phyloP scores from a whole-genome alignment of 2,113 vertebrate species.

The Centrocercus urophasianus region DNA sequence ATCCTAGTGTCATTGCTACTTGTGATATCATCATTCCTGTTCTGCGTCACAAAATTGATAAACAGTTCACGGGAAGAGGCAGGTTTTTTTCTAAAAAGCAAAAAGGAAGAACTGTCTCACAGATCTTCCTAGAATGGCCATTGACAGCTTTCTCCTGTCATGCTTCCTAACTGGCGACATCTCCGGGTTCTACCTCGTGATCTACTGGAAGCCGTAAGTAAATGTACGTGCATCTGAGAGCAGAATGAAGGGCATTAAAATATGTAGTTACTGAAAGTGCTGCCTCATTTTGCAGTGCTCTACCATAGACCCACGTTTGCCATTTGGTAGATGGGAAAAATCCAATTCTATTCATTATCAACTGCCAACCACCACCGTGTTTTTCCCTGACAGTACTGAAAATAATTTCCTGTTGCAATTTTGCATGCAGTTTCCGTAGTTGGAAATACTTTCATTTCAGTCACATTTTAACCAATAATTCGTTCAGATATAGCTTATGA shows the following conservation, averaged over 20 bases:
- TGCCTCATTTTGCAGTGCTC: neutral
- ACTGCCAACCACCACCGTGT: accelerated
- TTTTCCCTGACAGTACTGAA: neutral
- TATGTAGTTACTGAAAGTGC: neutral
- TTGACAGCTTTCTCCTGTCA: neutral
- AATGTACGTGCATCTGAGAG: neutral
- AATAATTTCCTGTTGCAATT: neutral
- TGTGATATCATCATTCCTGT: neutral
- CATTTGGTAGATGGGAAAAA: neutral
- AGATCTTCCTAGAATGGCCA: neutral
- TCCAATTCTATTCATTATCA: neutral
- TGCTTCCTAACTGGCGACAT: neutral
- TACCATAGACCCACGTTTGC: neutral
- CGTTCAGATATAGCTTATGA: neutral
- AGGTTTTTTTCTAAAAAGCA: neutral
- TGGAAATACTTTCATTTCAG: neutral
- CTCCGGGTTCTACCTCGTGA: neutral
- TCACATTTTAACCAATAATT: neutral
- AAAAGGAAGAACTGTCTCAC: neutral
- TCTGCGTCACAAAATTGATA: neutral
- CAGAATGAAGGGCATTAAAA: neutral
- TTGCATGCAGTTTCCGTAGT: neutral
- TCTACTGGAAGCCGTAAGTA: neutral
- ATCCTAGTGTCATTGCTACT: neutral
- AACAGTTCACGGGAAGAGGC: neutral